Evolutionary conservation across 2,797 vertebrate genomes (phyloP), one percentile per base, ranked within the genome.

Genomic region (Sphenodon punctatus): DNA sequence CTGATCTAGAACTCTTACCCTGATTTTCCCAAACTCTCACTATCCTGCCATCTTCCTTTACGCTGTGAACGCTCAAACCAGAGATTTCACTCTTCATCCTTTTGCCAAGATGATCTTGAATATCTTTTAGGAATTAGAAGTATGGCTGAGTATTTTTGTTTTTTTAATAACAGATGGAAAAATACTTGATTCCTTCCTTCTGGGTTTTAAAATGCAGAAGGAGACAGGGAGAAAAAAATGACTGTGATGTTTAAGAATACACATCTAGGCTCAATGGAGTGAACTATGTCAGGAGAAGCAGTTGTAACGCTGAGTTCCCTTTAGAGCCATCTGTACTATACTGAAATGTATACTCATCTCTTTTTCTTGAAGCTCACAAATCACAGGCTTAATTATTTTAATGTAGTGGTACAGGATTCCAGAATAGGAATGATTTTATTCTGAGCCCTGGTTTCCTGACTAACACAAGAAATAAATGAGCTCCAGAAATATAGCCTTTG

Each of bases 381-480:
- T 76, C 71, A 86, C 78, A 88, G 85, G 49, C 49, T 71, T 20
- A 4, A 4, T 30, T 20, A 25, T 19, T 15, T 32, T 46, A 39
- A 25, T 51, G n/a, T 11, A 34, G 15, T 84, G 86, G 86, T 88
- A 80, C 77, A 77, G 55, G 77, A 70, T 80, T 90, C 69, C 75
- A 79, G 90, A 75, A 88, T 74, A 86, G 79, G 82, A 94, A 92
- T 82, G 71, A 84, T 86, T 91, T 91, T 63, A 75, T 85, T 88
- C 86, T 84, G 83, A 70, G 67, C 2, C 46, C 72, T 86, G 73
- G 23, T 63, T 75, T 94, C 92, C 80, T 81, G 72, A 83, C 30
- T 86, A 88, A 89, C 86, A 72, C 6, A 65, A 87, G 85, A 87
- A 78, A 77, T 84, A 92, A 92, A 92, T 85, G 48, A 78, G 68